phyloP scores from a whole-genome alignment of 2,113 vertebrate species.

The Crotophaga sulcirostris region DNA sequence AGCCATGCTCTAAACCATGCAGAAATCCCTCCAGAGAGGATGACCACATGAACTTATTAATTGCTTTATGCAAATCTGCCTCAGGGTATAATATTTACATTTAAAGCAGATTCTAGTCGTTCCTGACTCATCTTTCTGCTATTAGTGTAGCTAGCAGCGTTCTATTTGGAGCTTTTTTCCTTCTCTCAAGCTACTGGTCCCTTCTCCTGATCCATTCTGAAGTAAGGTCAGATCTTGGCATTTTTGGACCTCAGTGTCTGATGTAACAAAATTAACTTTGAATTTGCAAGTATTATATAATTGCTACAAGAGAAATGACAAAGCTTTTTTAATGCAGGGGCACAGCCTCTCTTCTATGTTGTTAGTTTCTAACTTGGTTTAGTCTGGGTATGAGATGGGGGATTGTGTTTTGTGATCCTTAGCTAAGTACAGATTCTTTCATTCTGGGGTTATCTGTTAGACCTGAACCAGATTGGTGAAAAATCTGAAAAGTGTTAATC shows the following conservation, averaged over 20 bases:
- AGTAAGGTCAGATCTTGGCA: background rate
- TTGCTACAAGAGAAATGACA: slow-evolving; percentile 6
- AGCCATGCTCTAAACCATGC: background rate
- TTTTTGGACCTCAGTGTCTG: background rate
- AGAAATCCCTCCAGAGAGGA: slow-evolving; percentile 6
- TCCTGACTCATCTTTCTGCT: slow-evolving; percentile 14
- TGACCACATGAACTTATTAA: background rate
- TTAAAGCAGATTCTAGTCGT: background rate
- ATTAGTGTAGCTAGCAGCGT: background rate
- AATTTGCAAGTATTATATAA: background rate
- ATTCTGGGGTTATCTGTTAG: background rate
- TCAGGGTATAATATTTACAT: background rate
- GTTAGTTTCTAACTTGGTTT: background rate
- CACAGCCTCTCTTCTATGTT: background rate
- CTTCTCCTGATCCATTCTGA: background rate
- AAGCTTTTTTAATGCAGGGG: background rate
- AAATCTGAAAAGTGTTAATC: slow-evolving; percentile 8
- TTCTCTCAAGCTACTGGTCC: background rate
- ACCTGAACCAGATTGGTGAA: background rate
- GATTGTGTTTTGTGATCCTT: background rate
- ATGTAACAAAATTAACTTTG: background rate
- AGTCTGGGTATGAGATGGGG: background rate
- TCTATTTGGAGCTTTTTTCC: background rate
- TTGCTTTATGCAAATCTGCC: slow-evolving; percentile 4
- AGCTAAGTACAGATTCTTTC: background rate